Percentiles rank a stretch among this genome's conserved stretches.
phyloP scores from a whole-genome alignment of 2,113 vertebrate species.

The Thermophis baileyi region DNA sequence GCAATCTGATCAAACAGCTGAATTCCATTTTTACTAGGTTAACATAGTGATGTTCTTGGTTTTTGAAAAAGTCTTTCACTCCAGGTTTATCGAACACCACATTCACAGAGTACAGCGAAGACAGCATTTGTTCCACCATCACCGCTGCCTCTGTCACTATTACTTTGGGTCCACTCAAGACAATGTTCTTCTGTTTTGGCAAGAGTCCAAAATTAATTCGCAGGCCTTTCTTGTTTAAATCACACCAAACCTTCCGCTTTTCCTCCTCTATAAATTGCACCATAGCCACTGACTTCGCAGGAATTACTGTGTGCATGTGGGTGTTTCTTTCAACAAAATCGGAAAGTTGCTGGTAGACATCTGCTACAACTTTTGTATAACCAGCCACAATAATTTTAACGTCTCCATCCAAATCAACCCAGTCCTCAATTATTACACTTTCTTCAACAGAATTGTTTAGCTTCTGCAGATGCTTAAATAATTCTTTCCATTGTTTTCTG shows the following conservation, averaged over 20 bases:
- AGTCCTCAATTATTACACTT: slow-evolving; percentile 50
- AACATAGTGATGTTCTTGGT: slow-evolving; percentile 53
- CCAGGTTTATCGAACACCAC: slow-evolving; percentile 71
- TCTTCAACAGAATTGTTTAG: slow-evolving; percentile 41
- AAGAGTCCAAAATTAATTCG: slow-evolving; percentile 49
- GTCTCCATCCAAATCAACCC: slow-evolving; percentile 12
- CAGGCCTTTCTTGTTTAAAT: slow-evolving; percentile 59
- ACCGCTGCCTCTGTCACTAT: slow-evolving; percentile 53
- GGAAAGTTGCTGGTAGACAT: slow-evolving; percentile 53
- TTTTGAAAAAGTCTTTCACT: slow-evolving; percentile 69
- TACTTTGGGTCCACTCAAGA: slow-evolving; percentile 69
- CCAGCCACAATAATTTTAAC: slow-evolving; percentile 73
- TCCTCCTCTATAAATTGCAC: slow-evolving; percentile 69
- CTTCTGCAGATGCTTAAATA: slow-evolving; percentile 48
- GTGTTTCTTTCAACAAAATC: slow-evolving; percentile 73
- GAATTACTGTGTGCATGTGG: slow-evolving; percentile 56
- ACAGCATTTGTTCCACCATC: slow-evolving; percentile 42
- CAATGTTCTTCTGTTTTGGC: slow-evolving; percentile 54
- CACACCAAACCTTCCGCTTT: slow-evolving; percentile 27
- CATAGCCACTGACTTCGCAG: slow-evolving; percentile 35
- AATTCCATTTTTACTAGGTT: slow-evolving; percentile 43
- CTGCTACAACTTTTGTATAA: slow-evolving; percentile 51
- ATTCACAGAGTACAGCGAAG: slow-evolving; percentile 54
- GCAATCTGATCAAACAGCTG: slow-evolving; percentile 72
- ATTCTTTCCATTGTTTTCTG: slow-evolving; percentile 66